Evolutionary conservation across 2,113 vertebrate genomes (phyloP).

Genomic region (Hypomesus transpacificus): DNA sequence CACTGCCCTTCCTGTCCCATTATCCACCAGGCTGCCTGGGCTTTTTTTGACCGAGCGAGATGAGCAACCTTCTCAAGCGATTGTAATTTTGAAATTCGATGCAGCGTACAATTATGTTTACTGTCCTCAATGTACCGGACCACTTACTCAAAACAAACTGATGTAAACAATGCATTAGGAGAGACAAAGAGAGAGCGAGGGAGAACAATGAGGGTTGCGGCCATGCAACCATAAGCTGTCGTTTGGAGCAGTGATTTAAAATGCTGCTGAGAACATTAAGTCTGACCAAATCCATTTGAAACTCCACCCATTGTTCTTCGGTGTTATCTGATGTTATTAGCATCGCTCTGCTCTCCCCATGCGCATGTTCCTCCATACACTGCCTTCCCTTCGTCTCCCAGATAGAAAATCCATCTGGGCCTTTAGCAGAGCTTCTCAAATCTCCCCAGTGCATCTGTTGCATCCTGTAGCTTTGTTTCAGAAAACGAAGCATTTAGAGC

Average conservation of each 20-base stretch:
- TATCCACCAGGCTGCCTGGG: slow-evolving; percentile 11
- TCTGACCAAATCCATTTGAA: slow-evolving; percentile 10
- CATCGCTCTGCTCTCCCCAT: not conserved
- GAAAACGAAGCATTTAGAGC: not conserved
- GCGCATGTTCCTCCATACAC: not conserved
- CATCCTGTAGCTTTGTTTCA: slow-evolving; percentile 4
- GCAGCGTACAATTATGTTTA: slow-evolving; percentile 36
- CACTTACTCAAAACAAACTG: slow-evolving; percentile 29
- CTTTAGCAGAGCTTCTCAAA: slow-evolving; percentile 19
- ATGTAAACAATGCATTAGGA: slow-evolving; percentile 19
- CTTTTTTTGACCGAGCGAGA: slow-evolving; percentile 1
- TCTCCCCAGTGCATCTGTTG: slow-evolving; percentile 40
- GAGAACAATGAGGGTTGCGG: not conserved
- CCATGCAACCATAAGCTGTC: slow-evolving; percentile 16
- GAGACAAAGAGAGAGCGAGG: not conserved
- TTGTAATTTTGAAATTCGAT: slow-evolving; percentile 29
- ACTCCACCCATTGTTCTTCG: not conserved
- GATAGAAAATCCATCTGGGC: slow-evolving; percentile 33
- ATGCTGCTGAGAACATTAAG: not conserved
- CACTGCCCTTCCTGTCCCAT: slow-evolving; percentile 15
- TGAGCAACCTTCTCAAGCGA: slow-evolving; percentile 1
- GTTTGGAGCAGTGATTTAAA: not conserved
- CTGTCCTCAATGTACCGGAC: slow-evolving; percentile 13
- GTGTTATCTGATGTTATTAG: slow-evolving; percentile 13
- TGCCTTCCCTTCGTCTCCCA: slow-evolving; percentile 11